phyloP scores from a whole-genome alignment of 2,113 vertebrate species.

The Pelobates fuscus region DNA sequence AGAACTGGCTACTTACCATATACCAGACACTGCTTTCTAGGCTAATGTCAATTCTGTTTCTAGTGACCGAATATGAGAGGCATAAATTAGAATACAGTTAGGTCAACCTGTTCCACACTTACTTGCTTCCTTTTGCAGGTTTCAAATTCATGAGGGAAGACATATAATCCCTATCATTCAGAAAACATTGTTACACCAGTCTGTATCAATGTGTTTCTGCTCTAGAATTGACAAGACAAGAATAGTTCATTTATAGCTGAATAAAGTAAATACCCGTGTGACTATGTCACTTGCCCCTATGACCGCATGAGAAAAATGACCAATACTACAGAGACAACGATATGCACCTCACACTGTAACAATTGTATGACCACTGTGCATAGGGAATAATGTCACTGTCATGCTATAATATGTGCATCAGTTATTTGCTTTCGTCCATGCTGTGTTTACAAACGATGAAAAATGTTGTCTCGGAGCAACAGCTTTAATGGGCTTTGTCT shows the following conservation, averaged over 20 bases:
- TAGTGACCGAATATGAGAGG: too few relatives aligned
- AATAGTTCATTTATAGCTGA: background rate
- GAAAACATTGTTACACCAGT: too few relatives aligned
- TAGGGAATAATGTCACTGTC: constrained; percentile 23
- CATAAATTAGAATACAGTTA: too few relatives aligned
- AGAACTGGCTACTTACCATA: too few relatives aligned
- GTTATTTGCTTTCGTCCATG: constrained; percentile 21
- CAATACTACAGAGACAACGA: background rate
- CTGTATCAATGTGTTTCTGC: too few relatives aligned
- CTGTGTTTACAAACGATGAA: constrained; percentile 26
- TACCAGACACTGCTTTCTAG: too few relatives aligned
- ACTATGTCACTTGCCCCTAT: background rate
- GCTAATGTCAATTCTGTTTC: too few relatives aligned
- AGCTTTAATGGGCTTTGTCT: constrained; percentile 25
- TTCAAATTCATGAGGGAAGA: too few relatives aligned
- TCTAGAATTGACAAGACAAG: too few relatives aligned
- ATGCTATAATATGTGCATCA: constrained; percentile 8
- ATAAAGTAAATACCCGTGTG: background rate
- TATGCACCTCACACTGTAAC: background rate
- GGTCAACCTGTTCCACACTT: too few relatives aligned
- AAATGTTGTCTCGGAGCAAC: constrained; percentile 11
- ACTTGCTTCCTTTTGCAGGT: too few relatives aligned
- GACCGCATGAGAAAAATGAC: background rate
- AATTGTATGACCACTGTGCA: constrained; percentile 4
- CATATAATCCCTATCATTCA: too few relatives aligned